Percentiles rank a stretch among this genome's conserved stretches.
Evolutionary conservation across 92 coral and sea anemone genomes (phyloP).

Genomic region (Parazoanthus swiftii): DNA sequence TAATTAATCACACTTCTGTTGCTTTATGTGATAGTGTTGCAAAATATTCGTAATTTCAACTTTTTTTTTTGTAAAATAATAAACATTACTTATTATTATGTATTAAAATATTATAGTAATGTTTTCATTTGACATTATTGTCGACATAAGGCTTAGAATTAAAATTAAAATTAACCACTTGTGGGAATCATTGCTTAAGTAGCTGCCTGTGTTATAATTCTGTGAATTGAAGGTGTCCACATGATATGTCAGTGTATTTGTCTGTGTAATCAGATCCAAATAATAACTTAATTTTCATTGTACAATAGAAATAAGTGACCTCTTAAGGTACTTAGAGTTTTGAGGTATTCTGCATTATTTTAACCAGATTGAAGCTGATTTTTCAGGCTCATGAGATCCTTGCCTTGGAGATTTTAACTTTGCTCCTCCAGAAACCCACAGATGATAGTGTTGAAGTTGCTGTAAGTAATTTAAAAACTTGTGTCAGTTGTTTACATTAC

Average conservation of each 20-base stretch:
- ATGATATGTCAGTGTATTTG: background rate
- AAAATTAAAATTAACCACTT: too few relatives aligned
- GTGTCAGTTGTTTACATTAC: too few relatives aligned
- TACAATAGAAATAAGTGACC: background rate
- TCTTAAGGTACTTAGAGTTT: too few relatives aligned
- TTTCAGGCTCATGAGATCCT: conserved; percentile 87
- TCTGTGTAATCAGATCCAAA: too few relatives aligned
- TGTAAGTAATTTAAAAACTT: conserved; percentile 54
- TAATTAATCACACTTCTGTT: background rate
- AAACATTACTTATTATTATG: background rate
- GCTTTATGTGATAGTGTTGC: too few relatives aligned
- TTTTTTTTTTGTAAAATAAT: too few relatives aligned
- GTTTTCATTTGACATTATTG: too few relatives aligned
- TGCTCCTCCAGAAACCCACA: conserved; percentile 93
- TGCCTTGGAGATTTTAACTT: conserved; percentile 81
- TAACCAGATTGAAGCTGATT: background rate
- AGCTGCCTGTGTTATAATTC: too few relatives aligned
- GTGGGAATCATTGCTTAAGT: too few relatives aligned
- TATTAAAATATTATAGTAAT: too few relatives aligned
- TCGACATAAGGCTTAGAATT: too few relatives aligned
- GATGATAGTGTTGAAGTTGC: conserved; percentile 98
- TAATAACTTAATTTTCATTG: background rate
- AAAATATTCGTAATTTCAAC: too few relatives aligned
- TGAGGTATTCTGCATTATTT: background rate
- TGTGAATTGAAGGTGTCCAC: background rate